Evolutionary conservation across 1,140 invertebrate genomes (phyloP).

Genomic region (Drosophila suzukii): DNA sequence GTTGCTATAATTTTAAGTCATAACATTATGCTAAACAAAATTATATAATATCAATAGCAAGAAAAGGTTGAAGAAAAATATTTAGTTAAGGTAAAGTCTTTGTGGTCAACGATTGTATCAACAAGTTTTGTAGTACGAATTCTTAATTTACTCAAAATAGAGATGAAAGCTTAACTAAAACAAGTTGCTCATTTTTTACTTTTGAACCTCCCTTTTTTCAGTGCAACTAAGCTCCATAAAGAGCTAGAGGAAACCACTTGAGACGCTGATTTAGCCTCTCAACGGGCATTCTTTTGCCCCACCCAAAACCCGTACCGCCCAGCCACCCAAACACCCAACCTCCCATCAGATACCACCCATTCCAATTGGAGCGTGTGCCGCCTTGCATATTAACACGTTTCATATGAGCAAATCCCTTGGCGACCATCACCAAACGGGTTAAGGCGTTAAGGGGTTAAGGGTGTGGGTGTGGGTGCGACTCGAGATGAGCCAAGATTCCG

Average conservation of each 20-base stretch:
- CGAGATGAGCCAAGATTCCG: constrained; percentile 17
- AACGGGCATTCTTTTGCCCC: constrained; percentile 21
- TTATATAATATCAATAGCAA: too few relatives aligned
- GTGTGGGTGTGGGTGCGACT: neutral
- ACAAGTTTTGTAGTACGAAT: too few relatives aligned
- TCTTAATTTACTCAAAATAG: too few relatives aligned
- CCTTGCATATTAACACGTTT: constrained; percentile 77
- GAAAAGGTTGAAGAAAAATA: too few relatives aligned
- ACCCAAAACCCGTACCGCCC: neutral
- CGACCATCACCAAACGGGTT: constrained; percentile 58
- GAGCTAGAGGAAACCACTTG: constrained; percentile 71
- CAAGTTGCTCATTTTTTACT: too few relatives aligned
- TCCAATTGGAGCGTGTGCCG: constrained; percentile 27
- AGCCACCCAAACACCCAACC: neutral
- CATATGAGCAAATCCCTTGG: constrained; percentile 66
- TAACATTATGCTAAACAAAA: too few relatives aligned
- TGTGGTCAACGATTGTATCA: too few relatives aligned
- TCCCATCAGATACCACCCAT: neutral
- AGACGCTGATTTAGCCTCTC: constrained; percentile 67
- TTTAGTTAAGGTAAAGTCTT: too few relatives aligned
- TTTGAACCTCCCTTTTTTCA: neutral
- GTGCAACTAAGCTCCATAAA: constrained; percentile 50
- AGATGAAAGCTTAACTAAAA: too few relatives aligned
- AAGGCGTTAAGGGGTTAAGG: constrained; percentile 14
- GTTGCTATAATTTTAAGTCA: too few relatives aligned